Evolutionary conservation across 2,113 vertebrate species (phyloP).

Genomic region (Paracanthobrama guichenoti): DNA sequence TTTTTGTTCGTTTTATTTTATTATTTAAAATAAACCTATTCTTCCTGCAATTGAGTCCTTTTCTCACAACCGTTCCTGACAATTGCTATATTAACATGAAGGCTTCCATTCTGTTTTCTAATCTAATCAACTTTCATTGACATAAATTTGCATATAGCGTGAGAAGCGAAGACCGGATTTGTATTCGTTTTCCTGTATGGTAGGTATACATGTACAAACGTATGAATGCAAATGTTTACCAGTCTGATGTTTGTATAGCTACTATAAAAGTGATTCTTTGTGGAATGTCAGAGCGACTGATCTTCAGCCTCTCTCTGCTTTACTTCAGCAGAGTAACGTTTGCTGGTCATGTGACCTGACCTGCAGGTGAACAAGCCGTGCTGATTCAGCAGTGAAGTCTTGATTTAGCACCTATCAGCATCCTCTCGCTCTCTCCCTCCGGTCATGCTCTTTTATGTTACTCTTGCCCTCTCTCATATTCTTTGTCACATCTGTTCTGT

Average conservation of each 20-base stretch:
- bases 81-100: too few relatives aligned
- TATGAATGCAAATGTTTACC: not conserved
- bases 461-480: not conserved
- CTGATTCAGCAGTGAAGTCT: constrained; percentile 72
- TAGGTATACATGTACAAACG: not conserved
- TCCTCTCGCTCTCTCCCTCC: not conserved
- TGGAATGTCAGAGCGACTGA: not conserved
- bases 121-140: too few relatives aligned
- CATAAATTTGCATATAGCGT: too few relatives aligned
- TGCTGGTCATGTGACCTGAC: constrained; percentile 70
- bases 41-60: too few relatives aligned
- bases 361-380: constrained; percentile 69
- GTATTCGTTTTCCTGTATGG: not conserved
- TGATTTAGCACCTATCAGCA: constrained; percentile 68
- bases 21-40: too few relatives aligned
- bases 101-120: too few relatives aligned
- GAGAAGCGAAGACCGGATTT: too few relatives aligned
- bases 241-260: not conserved
- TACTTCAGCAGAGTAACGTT: constrained; percentile 71
- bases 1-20: too few relatives aligned
- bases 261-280: not conserved
- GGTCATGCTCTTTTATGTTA: not conserved
- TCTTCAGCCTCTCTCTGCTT: constrained; percentile 64
- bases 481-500: not conserved
- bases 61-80: too few relatives aligned